Evolutionary conservation across 2,888 invertebrate genomes (phyloP).

Genomic region (Stenurella melanura): DNA sequence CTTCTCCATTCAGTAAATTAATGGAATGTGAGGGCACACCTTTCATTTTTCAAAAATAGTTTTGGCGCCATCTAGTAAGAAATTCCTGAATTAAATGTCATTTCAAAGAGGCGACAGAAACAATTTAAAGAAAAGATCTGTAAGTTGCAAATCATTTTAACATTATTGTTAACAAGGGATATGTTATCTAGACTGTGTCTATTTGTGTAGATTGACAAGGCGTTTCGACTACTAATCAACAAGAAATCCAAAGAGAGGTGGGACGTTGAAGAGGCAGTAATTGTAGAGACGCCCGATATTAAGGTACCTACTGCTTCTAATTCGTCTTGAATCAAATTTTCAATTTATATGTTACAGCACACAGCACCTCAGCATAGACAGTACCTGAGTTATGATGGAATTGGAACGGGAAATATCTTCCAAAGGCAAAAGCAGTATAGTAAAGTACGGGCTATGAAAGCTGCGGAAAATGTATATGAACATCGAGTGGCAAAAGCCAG

Average conservation of each 20-base stretch:
- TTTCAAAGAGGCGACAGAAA: no score
- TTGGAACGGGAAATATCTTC: slow-evolving; percentile 86
- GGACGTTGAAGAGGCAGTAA: slow-evolving; percentile 73
- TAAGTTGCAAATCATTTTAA: no score
- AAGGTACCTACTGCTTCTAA: slow-evolving; percentile 71
- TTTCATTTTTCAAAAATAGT: no score
- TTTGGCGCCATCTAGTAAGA: no score
- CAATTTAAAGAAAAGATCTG: no score
- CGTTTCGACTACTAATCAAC: slow-evolving; percentile 83
- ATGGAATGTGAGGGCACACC: no score
- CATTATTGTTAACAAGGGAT: no score
- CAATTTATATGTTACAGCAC: slow-evolving; percentile 75
- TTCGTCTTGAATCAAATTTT: slow-evolving; percentile 43
- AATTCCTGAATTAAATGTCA: no score
- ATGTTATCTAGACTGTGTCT: not conserved
- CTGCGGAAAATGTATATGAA: slow-evolving; percentile 80
- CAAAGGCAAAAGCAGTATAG: slow-evolving; percentile 87
- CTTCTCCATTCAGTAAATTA: no score
- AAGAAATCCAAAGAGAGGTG: slow-evolving; percentile 80
- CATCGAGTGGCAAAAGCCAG: slow-evolving; percentile 78
- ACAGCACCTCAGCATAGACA: slow-evolving; percentile 92
- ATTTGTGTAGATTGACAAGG: slow-evolving; percentile 78
- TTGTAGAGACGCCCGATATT: slow-evolving; percentile 79
- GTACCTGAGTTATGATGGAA: slow-evolving; percentile 86
- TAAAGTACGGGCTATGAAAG: slow-evolving; percentile 80